Evolutionary conservation across 1,140 invertebrate species (phyloP), one percentile per base, ranked within the genome.

Genomic region (Tetragonula clypearis): DNA sequence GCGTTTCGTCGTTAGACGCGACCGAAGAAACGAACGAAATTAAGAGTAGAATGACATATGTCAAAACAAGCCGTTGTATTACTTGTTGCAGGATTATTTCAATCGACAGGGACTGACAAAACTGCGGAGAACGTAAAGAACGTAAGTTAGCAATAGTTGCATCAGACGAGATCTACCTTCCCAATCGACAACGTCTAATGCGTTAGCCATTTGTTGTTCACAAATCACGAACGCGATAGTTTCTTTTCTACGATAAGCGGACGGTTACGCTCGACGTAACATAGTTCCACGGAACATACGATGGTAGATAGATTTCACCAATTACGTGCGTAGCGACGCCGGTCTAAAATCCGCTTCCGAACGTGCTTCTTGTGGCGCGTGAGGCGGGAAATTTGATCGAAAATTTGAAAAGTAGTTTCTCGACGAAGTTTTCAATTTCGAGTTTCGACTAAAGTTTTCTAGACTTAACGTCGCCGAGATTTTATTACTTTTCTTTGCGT

Each of bases 161-260:
- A 30, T 60, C 23, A 19, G 8, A 79, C 26, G 72, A 76, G 41
- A 75, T 82, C 77, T 90, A 91, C 90, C 90, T 91, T 91, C 90
- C 90, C 90, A 91, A 58, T 90, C 90, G 19, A 90, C 72, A 17
- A 78, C 81, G 49, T 58, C 83, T 73, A 90, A 77, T 56, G 89
- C 84, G 82, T 72, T 87, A 83, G 90, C 90, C 90, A 91, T 91
- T 90, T 90, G 84, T 86, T 65, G 82, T 85, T 85, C 62, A 69
- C 23, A 41, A 81, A 86, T 81, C 41, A 49, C 78, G 75, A 74
- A 82, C 62, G 30, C 66, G 17, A 58, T 26, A 41, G 26, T 78
- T 53, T 26, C 41, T 80, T 74, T 76, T 17, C 60, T 55, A 65
- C 60, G 73, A 79, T 84, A 55, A 53, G 58, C 49, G 30, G 26